Evolutionary conservation across 2,113 vertebrate species (phyloP).

Genomic region (Phyllostomus hastatus): DNA sequence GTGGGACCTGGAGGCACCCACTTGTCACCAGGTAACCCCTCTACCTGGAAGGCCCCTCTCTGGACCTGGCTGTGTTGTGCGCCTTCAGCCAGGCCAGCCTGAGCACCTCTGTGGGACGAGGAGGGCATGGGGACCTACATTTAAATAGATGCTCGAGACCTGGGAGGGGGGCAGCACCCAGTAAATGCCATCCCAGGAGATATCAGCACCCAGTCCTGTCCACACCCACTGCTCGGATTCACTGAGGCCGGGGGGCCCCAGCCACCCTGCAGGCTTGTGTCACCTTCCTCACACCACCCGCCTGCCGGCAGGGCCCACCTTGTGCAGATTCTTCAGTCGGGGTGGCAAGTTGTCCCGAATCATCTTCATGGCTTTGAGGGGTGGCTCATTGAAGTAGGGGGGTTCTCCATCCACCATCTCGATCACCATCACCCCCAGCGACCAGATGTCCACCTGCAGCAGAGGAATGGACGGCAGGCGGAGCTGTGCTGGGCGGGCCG

Average conservation of each 20-base stretch:
- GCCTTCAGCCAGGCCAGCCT: neutral
- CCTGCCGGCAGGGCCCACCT: slow-evolving; percentile 77
- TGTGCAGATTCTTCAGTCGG: slow-evolving; percentile 94
- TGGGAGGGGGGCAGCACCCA: neutral
- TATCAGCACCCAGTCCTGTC: accelerated
- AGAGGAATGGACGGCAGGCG: accelerated
- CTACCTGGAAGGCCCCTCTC: too few relatives aligned
- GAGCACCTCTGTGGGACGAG: neutral
- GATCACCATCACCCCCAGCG: slow-evolving; percentile 96
- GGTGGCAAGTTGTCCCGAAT: slow-evolving; percentile 96
- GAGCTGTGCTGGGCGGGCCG: accelerated
- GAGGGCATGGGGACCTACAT: accelerated
- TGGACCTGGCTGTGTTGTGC: accelerated
- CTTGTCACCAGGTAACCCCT: neutral
- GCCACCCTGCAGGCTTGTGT: neutral
- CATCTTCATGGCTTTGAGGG: slow-evolving; percentile 98
- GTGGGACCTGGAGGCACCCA: neutral
- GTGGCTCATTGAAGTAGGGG: slow-evolving; percentile 96
- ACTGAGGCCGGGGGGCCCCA: neutral
- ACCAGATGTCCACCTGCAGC: slow-evolving; percentile 94
- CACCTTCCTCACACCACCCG: accelerated
- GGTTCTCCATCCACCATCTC: slow-evolving; percentile 99
- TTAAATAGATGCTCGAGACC: neutral
- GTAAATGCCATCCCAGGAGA: neutral
- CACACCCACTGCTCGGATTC: accelerated